Evolutionary conservation across 2,888 invertebrate species (phyloP).

Genomic region (Timandra comae): DNA sequence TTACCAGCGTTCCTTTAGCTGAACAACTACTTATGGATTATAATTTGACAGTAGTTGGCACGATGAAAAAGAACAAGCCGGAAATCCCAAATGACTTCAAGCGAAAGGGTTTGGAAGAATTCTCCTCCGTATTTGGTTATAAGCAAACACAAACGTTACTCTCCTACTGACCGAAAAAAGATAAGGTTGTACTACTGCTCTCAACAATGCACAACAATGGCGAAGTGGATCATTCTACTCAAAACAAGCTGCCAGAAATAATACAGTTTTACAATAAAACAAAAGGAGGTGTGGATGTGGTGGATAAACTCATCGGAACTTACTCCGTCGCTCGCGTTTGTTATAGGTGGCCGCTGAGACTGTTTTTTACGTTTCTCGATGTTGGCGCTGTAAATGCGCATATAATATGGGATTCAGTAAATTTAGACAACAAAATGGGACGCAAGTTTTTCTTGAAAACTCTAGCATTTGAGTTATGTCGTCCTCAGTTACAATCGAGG

Average conservation of each 20-base stretch:
- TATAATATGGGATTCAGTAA: no score
- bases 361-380: conserved; percentile 24
- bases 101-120: not conserved
- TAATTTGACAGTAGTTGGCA: conserved; percentile 21
- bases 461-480: no score
- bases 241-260: conserved; percentile 17
- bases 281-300: conserved; percentile 20
- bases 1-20: conserved; percentile 24
- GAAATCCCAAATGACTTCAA: conserved; percentile 14
- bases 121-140: not conserved
- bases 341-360: conserved; percentile 29
- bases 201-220: conserved; percentile 19
- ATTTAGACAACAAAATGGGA: no score
- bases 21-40: conserved; percentile 18
- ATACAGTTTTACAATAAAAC: conserved; percentile 22
- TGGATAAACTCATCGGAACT: conserved; percentile 17
- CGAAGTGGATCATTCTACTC: conserved; percentile 13
- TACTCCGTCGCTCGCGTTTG: conserved; percentile 22
- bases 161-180: conserved; percentile 21
- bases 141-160: not conserved
- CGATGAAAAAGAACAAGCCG: conserved; percentile 17
- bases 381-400: conserved; percentile 29
- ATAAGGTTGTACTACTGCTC: conserved; percentile 19
- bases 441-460: no score
- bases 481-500: conserved; percentile 3